Evolutionary conservation across 2,797 vertebrate species (phyloP).

Genomic region (Acrocephalus scirpaceus): DNA sequence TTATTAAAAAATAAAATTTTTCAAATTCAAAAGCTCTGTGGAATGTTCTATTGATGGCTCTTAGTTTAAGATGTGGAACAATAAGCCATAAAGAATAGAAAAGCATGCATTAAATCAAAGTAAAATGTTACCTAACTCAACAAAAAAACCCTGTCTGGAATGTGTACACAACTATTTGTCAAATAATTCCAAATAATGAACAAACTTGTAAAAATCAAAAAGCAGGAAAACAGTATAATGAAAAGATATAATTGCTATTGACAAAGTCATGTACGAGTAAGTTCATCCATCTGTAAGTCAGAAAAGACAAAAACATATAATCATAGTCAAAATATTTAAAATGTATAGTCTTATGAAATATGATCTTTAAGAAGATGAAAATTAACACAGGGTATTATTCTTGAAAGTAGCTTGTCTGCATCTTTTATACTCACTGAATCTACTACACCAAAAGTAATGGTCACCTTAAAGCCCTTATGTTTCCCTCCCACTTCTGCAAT

Average conservation of each 20-base stretch:
- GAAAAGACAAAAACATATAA: not conserved
- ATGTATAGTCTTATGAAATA: not conserved
- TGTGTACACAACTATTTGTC: not conserved
- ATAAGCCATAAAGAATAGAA: not conserved
- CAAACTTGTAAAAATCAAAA: not conserved
- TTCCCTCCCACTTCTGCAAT: not conserved
- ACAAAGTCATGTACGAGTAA: not conserved
- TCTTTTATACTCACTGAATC: not conserved
- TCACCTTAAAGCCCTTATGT: not conserved
- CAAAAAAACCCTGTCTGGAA: not conserved
- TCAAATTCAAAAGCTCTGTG: not conserved
- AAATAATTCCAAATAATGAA: not conserved
- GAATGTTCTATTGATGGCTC: not conserved
- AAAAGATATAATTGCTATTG: not conserved
- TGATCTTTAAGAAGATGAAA: not conserved
- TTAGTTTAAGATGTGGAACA: not conserved
- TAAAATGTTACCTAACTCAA: not conserved
- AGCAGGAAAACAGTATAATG: not conserved
- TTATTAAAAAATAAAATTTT: not conserved
- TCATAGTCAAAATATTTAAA: not conserved
- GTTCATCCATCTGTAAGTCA: not conserved
- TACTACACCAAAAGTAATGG: not conserved
- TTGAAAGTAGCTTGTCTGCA: not conserved
- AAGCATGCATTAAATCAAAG: not conserved
- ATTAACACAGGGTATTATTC: not conserved